phyloP scores from a whole-genome alignment of 2,113 vertebrate species.

The Lepus timidus region DNA sequence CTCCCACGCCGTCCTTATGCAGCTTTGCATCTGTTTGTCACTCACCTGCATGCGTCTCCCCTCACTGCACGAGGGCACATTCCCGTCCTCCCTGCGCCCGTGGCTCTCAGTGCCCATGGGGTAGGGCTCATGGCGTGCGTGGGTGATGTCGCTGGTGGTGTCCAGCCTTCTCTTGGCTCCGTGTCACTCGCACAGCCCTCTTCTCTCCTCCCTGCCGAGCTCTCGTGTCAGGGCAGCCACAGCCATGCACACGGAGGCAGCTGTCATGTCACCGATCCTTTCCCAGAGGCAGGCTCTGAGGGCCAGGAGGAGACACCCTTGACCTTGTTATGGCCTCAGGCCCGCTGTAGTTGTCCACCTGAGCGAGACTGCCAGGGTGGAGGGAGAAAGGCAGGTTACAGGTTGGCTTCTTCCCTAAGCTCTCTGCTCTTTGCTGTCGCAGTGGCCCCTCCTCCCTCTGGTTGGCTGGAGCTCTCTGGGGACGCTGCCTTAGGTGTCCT shows the following conservation, averaged over 20 bases:
- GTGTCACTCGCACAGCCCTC: too few species aligned
- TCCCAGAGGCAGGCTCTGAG: background rate
- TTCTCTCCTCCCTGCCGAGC: background rate
- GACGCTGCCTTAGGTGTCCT: background rate
- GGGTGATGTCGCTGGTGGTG: background rate
- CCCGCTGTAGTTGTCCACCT: background rate
- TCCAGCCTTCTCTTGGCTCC: background rate
- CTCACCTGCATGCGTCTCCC: too few species aligned
- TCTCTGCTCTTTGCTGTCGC: background rate
- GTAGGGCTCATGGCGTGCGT: background rate
- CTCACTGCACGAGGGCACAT: background rate
- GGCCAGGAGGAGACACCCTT: background rate
- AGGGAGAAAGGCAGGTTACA: background rate
- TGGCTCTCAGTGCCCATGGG: background rate
- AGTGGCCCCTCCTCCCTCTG: background rate
- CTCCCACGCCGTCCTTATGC: background rate
- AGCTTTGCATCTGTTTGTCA: background rate
- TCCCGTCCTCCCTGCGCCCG: background rate
- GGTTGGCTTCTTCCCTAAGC: background rate
- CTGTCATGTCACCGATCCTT: background rate
- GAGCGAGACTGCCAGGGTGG: background rate
- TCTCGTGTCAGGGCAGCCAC: background rate
- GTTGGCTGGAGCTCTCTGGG: background rate
- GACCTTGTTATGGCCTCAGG: background rate
- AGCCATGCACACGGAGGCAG: background rate